A percentile compares a stretch with the other conserved stretches of the same genome.
phyloP scores from a whole-genome alignment of 2,797 vertebrate genomes.

The Hydrolagus colliei region DNA sequence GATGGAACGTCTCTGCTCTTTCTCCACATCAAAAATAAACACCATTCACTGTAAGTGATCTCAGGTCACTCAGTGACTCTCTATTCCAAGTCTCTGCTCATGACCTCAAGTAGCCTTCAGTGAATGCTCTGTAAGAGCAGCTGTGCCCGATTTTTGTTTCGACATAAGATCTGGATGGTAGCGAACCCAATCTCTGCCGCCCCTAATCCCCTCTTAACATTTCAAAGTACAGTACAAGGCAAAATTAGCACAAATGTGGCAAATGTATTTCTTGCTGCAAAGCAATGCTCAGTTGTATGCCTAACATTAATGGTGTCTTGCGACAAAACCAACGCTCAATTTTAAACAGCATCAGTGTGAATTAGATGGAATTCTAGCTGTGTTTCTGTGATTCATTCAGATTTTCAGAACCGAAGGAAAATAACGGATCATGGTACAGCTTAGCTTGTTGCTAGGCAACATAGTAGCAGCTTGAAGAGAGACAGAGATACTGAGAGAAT shows the following conservation, averaged over 20 bases:
- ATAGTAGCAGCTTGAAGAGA: neutral
- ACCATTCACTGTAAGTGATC: too few species aligned
- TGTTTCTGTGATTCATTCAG: neutral
- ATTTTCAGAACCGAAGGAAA: neutral
- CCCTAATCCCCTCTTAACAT: neutral
- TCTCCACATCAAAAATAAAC: too few species aligned
- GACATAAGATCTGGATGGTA: too few species aligned
- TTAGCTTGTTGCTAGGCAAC: constrained; percentile 6
- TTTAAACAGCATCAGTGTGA: neutral
- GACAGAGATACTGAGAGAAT: neutral
- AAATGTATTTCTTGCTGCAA: neutral
- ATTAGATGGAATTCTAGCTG: neutral
- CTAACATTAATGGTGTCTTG: neutral
- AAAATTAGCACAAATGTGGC: neutral
- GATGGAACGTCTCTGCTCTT: too few species aligned
- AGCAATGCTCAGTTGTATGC: neutral
- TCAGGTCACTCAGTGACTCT: neutral
- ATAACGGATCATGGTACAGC: neutral
- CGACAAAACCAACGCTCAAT: neutral
- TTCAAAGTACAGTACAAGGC: neutral
- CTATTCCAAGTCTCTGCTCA: neutral
- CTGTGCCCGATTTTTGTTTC: too few species aligned
- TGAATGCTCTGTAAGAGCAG: too few species aligned
- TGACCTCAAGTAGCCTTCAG: neutral
- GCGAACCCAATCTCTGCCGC: neutral